phyloP scores from a whole-genome alignment of 2,888 invertebrate genomes.

The Panopea generosa region DNA sequence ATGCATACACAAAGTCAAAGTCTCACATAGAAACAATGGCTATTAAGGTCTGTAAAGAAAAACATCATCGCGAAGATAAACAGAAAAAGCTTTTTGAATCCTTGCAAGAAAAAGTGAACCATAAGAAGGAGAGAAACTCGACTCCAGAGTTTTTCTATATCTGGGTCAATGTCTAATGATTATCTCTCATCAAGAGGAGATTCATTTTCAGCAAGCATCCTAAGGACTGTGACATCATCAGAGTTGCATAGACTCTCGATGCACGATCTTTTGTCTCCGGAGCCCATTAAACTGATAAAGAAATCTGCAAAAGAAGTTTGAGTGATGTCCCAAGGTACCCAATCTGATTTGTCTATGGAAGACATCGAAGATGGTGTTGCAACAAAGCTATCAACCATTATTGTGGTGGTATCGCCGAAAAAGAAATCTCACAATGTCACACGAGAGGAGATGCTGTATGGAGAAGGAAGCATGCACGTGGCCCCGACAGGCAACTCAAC shows the following conservation, averaged over 20 bases:
- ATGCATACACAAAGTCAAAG: too few relatives aligned
- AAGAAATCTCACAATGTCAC: slow-evolving; percentile 53
- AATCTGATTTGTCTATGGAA: neutral
- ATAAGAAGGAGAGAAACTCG: neutral
- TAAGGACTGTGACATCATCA: slow-evolving; percentile 44
- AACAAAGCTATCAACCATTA: too few relatives aligned
- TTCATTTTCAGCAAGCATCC: slow-evolving; percentile 55
- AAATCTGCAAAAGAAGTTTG: neutral
- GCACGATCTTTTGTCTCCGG: slow-evolving; percentile 36
- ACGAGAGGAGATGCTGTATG: slow-evolving; percentile 55
- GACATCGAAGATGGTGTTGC: neutral
- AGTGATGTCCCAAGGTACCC: neutral
- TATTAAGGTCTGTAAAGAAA: too few relatives aligned
- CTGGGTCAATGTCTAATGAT: slow-evolving; percentile 35
- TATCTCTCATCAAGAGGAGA: slow-evolving; percentile 24
- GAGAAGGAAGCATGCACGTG: slow-evolving; percentile 26
- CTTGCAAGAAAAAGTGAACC: neutral
- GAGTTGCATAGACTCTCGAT: slow-evolving; percentile 45
- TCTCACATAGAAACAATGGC: too few relatives aligned
- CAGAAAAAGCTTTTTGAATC: neutral
- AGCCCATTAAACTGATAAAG: neutral
- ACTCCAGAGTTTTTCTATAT: slow-evolving; percentile 1
- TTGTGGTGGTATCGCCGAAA: slow-evolving; percentile 41
- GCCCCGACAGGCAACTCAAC: slow-evolving; percentile 19
- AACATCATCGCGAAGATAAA: too few relatives aligned